Evolutionary conservation across 2,888 invertebrate species (phyloP), one percentile per base, ranked within the genome.

Genomic region (Halictus quadricinctus): DNA sequence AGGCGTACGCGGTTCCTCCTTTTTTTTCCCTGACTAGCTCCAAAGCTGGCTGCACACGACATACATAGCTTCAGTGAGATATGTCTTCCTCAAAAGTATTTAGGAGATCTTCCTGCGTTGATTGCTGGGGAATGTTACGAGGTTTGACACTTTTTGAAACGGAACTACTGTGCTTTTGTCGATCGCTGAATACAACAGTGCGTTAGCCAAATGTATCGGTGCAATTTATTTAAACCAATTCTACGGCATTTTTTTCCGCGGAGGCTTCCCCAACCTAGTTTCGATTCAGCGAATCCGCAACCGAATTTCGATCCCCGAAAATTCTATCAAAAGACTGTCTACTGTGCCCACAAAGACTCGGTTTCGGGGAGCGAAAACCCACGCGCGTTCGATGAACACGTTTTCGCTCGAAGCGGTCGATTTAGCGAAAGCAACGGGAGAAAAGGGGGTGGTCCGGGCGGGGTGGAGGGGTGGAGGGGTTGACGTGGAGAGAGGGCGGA

Each of bases 281-380:
- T 73, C 79, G 29, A 76, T 73, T 73, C 77, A n/a, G 48, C 76
- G 58, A 36, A 66, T 58, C 72, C 48, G 54, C 64, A 60, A 78
- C 50, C 72, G 79, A 73, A 58, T 76, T 79, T 83, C 72, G 25
- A 72, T 60, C 58, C 48, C 43, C 25, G 48, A 79, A 79, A 79
- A 83, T 48, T 69, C 72, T 41, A 41, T 75, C 70, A 84, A 84
- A 84, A 79, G 66, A 76, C 83, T 76, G 58, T 83, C 48, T 43
- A 76, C 64, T 64, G 25, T 75, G 72, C 70, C 78, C 54, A 79
- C 84, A 79, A 79, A 84, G 74, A 72, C 54, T 10, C 60, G 70
- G 29, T 70, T 72, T 21, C 29, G 41, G 43, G 43, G 54, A 66
- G 79, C n/a, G 79, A 83, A 83, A 83, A 83, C 72, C 72, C 75